phyloP scores from a whole-genome alignment of 2,888 invertebrate species.

The Tetheella fluctuosa region DNA sequence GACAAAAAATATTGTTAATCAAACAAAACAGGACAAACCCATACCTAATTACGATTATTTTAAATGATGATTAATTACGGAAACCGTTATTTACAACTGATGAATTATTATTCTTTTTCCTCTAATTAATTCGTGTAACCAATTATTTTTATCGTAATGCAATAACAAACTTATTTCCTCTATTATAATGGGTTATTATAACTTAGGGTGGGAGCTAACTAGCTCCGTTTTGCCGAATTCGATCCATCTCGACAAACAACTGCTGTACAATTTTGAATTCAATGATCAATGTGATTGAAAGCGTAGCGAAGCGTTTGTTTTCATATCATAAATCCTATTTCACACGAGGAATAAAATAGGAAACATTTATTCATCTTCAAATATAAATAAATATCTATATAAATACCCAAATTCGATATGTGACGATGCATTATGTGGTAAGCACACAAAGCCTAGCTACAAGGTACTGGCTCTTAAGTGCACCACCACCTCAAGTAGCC shows the following conservation, averaged over 20 bases:
- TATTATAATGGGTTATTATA: conserved; percentile 24
- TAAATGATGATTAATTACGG: conserved; percentile 15
- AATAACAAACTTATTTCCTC: conserved; percentile 35
- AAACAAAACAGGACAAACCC: conserved; percentile 10
- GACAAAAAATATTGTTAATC: neutral
- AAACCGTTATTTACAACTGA: conserved; percentile 13
- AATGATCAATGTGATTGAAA: no score
- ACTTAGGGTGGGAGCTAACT: conserved; percentile 13
- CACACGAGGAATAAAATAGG: no score
- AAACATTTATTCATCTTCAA: no score
- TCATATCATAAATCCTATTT: no score
- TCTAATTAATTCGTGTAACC: conserved; percentile 33
- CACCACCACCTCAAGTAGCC: no score
- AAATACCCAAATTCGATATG: no score
- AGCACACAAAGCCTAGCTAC: no score
- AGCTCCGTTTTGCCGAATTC: neutral
- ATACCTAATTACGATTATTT: conserved; percentile 13
- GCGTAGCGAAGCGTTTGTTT: neutral
- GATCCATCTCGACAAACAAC: neutral
- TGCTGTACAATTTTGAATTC: no score
- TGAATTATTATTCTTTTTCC: conserved; percentile 26
- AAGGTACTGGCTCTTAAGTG: no score
- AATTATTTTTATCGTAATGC: conserved; percentile 41
- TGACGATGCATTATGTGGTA: no score
- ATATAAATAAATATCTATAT: no score